phyloP scores from a whole-genome alignment of 2,113 vertebrate species.

The Penelope pileata region DNA sequence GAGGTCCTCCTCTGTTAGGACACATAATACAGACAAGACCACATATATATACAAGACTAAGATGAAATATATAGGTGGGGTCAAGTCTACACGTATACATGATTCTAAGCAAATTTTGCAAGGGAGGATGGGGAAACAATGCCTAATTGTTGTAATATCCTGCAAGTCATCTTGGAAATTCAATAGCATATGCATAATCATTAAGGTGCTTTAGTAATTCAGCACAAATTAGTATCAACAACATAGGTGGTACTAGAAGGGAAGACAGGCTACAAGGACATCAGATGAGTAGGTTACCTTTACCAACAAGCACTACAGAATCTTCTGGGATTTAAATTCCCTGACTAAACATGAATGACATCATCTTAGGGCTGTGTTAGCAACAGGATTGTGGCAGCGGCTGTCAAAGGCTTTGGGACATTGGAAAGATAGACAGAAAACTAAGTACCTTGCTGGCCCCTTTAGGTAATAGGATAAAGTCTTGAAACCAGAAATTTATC shows the following conservation, averaged over 20 bases:
- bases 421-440: neutral
- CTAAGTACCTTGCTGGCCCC: constrained; percentile 48
- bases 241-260: neutral
- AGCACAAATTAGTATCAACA: neutral
- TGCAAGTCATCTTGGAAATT: neutral
- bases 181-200: neutral
- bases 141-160: neutral
- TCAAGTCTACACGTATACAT: accelerated
- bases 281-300: neutral
- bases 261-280: neutral
- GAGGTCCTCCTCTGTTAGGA: neutral
- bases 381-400: neutral
- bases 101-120: neutral
- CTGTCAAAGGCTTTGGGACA: neutral
- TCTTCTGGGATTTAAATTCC: neutral
- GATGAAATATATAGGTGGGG: neutral
- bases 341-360: neutral
- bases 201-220: neutral
- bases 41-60: accelerated
- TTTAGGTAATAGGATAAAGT: constrained; percentile 36
- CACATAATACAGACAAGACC: neutral
- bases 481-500: neutral
- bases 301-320: neutral
- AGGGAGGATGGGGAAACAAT: neutral
- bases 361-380: neutral